Evolutionary conservation across 2,888 invertebrate genomes (phyloP).

Genomic region (Agrotis exclamationis): DNA sequence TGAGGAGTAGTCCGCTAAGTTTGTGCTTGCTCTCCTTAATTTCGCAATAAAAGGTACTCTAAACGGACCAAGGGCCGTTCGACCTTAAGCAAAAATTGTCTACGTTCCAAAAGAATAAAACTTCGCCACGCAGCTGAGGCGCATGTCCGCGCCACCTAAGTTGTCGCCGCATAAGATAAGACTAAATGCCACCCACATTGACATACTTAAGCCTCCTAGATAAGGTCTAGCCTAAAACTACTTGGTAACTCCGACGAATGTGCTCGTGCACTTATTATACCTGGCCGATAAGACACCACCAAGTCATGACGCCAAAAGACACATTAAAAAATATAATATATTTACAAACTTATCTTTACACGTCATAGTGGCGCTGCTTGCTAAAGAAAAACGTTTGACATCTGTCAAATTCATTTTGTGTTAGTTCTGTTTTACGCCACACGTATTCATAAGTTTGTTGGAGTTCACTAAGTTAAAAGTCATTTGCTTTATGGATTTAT

Average conservation of each 20-base stretch:
- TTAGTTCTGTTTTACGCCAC: conserved; percentile 29
- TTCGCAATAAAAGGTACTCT: too few relatives aligned
- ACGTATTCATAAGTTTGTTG: neutral
- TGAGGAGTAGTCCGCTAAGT: too few relatives aligned
- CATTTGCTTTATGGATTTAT: conserved; percentile 50
- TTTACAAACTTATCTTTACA: conserved; percentile 10
- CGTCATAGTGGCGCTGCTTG: conserved; percentile 25
- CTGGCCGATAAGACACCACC: conserved; percentile 55
- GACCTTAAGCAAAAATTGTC: too few relatives aligned
- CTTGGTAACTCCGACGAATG: too few relatives aligned
- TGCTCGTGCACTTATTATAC: conserved; percentile 61
- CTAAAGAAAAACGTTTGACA: conserved; percentile 8
- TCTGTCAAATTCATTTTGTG: conserved; percentile 29
- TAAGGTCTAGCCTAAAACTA: too few relatives aligned
- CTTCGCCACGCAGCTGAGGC: too few relatives aligned
- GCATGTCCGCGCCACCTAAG: too few relatives aligned
- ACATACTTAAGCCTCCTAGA: conserved; percentile 14
- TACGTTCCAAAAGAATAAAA: too few relatives aligned
- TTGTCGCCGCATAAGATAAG: too few relatives aligned
- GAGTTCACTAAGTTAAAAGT: conserved; percentile 35
- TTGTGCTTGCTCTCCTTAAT: too few relatives aligned
- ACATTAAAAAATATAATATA: conserved; percentile 41
- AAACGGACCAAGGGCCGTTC: too few relatives aligned
- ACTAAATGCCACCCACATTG: neutral
- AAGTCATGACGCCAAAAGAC: conserved; percentile 53